Base-by-base conservation (phyloP, 2,888 invertebrate species). In the Monopis laevigella region DNA sequence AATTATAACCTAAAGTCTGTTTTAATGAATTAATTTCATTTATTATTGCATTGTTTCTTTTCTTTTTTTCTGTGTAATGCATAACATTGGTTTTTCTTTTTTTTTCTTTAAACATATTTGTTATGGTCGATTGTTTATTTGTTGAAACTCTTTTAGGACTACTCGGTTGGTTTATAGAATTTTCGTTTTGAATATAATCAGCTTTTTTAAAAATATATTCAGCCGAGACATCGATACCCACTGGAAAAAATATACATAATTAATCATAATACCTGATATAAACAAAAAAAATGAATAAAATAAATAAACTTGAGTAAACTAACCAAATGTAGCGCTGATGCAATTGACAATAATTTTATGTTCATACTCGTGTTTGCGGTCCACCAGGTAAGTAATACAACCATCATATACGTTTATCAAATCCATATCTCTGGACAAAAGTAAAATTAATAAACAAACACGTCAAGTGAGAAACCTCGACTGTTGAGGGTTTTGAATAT, bases 241-340 rank as follows among this genome's bases (percentile, higher is more conserved):
- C 85, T 85, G 57, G 39, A 78, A 75, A 45, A 30, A 30, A 30
- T 30, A 13, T 30, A 24, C 3, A 5, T 12, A 24, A 10, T 30
- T 12, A 40, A 30, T 27, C 17, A 17, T 40, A 11, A 3, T 16
- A 18, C 3, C 26, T 29, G 18, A 18, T 6, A 19, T 5, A 29
- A 5, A 6, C 14, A 13, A 10, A 34, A 38, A 30, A 3, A 10
- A 7, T 26, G 4, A 21, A 13, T 27, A 28, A 19, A 26, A 38
- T 40, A 13, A 39, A 32, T 4, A 11, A 11, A n/a, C n/a, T n/a
- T n/a, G n/a, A 32, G 12, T 13, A 28, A 27, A 52, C 54, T 62
- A 62, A 86, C 86, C 86, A 64, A 83, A 82, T 47, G 59, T 71
- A 34, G 84, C 81, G 52, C 87, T 87, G 34, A 88, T 70, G 46